Percentiles rank a stretch among this genome's conserved stretches.
Conservation (phyloP, 37 sponge, comb jelly and placozoan genomes). For the Diacarnus erythraeanus region DNA sequence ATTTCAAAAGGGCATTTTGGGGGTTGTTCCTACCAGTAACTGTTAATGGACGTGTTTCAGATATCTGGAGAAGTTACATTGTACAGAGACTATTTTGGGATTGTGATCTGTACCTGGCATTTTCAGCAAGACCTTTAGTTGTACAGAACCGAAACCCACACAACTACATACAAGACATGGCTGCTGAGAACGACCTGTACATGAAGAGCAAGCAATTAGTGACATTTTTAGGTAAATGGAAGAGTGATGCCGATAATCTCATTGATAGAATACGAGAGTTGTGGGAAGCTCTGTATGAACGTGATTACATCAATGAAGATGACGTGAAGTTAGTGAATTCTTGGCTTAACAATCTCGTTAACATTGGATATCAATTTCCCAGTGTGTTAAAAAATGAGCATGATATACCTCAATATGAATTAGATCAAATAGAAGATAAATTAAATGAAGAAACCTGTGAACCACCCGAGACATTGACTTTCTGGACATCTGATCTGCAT, state of each 20-base stretch:
- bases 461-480: slow-evolving; percentile 20
- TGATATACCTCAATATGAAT: not conserved
- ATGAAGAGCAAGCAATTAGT: slow-evolving; percentile 42
- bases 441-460: slow-evolving; percentile 7
- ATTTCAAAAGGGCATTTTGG: slow-evolving; percentile 36
- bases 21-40: slow-evolving; percentile 58
- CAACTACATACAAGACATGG: slow-evolving; percentile 34
- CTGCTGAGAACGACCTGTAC: slow-evolving; percentile 52
- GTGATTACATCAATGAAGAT: slow-evolving; percentile 19
- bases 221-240: slow-evolving; percentile 33
- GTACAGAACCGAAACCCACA: slow-evolving; percentile 51
- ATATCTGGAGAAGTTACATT: slow-evolving; percentile 68
- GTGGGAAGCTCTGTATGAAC: slow-evolving; percentile 47
- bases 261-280: slow-evolving; percentile 38
- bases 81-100: slow-evolving; percentile 54
- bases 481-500: slow-evolving; percentile 41
- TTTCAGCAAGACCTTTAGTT: slow-evolving; percentile 37
- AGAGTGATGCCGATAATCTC: slow-evolving; percentile 26
- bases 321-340: slow-evolving; percentile 43
- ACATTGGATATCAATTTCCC: slow-evolving; percentile 37
- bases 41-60: slow-evolving; percentile 46
- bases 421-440: not conserved
- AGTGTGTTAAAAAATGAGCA: not conserved
- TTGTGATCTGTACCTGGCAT: slow-evolving; percentile 35
- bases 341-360: slow-evolving; percentile 36